A percentile compares a stretch with the other conserved stretches of the same genome.
These are phyloP conservation scores for Archaeoteleia sp. DNA, from an alignment of 2,888 invertebrate genomes.

Conservation along the genomic window DNA sequence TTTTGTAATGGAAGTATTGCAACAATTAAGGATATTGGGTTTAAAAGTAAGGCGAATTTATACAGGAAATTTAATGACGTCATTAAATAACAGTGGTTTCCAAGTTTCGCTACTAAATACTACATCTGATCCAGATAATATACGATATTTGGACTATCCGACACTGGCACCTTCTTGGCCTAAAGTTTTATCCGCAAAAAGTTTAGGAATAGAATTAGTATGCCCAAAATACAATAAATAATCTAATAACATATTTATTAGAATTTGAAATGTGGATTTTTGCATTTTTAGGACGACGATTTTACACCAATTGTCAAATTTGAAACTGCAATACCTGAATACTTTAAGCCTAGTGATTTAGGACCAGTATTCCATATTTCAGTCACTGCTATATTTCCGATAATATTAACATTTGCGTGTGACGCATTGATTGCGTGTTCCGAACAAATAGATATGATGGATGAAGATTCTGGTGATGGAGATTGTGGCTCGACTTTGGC, in stretches of 20 bases:
- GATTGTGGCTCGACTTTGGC: constrained; percentile 84
- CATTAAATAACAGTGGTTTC: constrained; percentile 85
- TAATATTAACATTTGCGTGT: constrained; percentile 73
- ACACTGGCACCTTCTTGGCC: constrained; percentile 78
- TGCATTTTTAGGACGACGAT: constrained; percentile 7
- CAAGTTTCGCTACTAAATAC: constrained; percentile 82
- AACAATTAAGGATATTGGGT: constrained; percentile 58
- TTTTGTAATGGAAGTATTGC: constrained; percentile 68
- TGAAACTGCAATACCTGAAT: constrained; percentile 10
- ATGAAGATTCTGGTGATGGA: constrained; percentile 83
- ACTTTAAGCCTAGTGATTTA: constrained; percentile 22
- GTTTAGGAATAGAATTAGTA: constrained; percentile 35
- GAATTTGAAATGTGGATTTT: too few species aligned
- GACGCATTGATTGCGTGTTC: constrained; percentile 79
- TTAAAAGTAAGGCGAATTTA: constrained; percentile 62
- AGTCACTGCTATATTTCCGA: constrained; percentile 66
- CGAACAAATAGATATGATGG: constrained; percentile 80
- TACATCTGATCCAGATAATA: constrained; percentile 74
- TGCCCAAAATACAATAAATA: not conserved
- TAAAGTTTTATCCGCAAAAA: constrained; percentile 60
- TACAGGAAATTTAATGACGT: constrained; percentile 79
- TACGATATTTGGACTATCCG: constrained; percentile 77
- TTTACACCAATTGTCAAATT: constrained; percentile 4
- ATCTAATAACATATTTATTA: not conserved
- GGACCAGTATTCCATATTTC: constrained; percentile 73